Conservation (phyloP, 2,113 vertebrate species). For the Naja naja region DNA sequence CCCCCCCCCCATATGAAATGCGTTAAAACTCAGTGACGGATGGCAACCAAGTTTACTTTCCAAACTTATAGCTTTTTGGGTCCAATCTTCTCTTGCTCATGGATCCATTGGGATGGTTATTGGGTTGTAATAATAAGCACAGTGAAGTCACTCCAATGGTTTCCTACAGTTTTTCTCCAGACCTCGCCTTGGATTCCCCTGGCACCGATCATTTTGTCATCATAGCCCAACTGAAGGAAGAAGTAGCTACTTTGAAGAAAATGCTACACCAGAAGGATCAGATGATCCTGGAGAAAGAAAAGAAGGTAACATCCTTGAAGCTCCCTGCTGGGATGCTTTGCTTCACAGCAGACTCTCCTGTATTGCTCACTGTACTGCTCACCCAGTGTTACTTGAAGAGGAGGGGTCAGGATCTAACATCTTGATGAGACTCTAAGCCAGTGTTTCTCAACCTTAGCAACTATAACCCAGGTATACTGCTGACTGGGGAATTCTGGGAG, state of each 20-base stretch:
- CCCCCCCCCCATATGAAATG: background rate
- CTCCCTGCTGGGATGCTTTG: background rate
- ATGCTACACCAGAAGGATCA: slow-evolving; percentile 82
- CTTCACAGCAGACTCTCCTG: too few relatives aligned
- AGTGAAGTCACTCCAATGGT: slow-evolving; percentile 22
- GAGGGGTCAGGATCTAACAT: background rate
- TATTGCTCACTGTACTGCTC: background rate
- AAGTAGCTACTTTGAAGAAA: slow-evolving; percentile 79
- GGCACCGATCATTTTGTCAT: slow-evolving; percentile 80
- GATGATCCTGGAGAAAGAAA: slow-evolving; percentile 81
- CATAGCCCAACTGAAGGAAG: slow-evolving; percentile 81
- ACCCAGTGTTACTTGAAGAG: background rate
- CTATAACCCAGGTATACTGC: background rate
- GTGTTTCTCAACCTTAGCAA: background rate
- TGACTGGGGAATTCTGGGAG: background rate
- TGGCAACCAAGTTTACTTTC: background rate
- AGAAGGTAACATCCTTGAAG: slow-evolving; percentile 69
- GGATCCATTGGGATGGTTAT: background rate
- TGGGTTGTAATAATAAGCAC: background rate
- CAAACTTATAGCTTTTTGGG: background rate
- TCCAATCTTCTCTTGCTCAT: background rate
- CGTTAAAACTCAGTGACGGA: background rate
- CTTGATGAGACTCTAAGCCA: background rate
- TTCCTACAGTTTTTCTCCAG: slow-evolving; percentile 72
- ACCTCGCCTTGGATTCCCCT: slow-evolving; percentile 77